Percentiles rank a stretch among this genome's conserved stretches.
These are phyloP conservation scores for Choreutis nemorana DNA, from an alignment of 2,888 invertebrate species.

Conservation along the genomic window DNA sequence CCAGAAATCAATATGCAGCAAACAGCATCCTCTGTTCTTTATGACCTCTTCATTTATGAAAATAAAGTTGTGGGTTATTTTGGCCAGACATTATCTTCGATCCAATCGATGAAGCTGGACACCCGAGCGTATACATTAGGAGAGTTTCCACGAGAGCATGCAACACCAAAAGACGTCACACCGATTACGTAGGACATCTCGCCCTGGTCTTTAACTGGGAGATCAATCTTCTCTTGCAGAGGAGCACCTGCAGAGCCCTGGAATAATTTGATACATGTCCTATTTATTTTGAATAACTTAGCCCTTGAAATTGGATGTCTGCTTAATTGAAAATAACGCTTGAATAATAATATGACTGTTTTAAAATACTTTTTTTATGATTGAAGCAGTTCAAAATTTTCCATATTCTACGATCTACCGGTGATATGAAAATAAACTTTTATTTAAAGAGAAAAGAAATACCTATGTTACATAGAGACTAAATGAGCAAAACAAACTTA, in stretches of 20 bases:
- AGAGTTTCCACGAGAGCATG: slow-evolving; percentile 11
- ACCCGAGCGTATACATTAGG: slow-evolving; percentile 17
- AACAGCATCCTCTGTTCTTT: no score
- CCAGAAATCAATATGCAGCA: no score
- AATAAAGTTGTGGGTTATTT: not conserved
- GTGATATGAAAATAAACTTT: no score
- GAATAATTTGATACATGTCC: slow-evolving; percentile 2
- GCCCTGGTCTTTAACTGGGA: slow-evolving; percentile 1
- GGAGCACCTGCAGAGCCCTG: slow-evolving; percentile 19
- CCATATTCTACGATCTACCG: no score
- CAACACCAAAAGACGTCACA: slow-evolving; percentile 15
- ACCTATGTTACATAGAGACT: no score
- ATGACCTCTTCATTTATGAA: no score
- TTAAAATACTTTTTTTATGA: no score
- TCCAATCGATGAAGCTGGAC: slow-evolving; percentile 15
- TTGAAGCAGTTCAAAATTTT: no score
- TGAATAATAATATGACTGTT: no score
- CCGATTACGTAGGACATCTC: slow-evolving; percentile 13
- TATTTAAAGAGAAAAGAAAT: no score
- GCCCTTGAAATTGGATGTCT: not conserved
- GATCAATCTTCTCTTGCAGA: slow-evolving; percentile 10
- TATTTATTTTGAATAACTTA: not conserved
- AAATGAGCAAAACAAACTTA: no score
- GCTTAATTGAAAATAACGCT: no score
- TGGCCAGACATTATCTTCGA: slow-evolving; percentile 15